Evolutionary conservation across 2,113 vertebrate genomes (phyloP).

Genomic region (Tetrao urogallus): DNA sequence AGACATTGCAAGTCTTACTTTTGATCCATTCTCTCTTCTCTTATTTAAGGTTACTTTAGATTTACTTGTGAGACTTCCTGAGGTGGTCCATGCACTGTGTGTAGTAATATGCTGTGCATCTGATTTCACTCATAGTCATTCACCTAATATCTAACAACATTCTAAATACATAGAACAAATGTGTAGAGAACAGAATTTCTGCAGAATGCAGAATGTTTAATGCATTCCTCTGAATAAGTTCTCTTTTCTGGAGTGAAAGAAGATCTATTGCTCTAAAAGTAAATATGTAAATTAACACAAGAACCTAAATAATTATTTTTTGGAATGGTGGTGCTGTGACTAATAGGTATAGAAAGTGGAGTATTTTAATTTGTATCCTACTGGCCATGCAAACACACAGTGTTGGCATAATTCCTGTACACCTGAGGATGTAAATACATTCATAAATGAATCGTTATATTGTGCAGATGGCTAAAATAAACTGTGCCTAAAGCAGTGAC

Average conservation of each 20-base stretch:
- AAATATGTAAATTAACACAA: not conserved
- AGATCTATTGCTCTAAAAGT: fast-evolving
- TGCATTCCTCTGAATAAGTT: not conserved
- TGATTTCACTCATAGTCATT: not conserved
- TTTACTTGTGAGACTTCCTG: not conserved
- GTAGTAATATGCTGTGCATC: not conserved
- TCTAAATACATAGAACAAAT: not conserved
- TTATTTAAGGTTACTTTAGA: not conserved
- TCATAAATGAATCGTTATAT: not conserved
- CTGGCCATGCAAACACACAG: fast-evolving
- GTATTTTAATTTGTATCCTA: fast-evolving
- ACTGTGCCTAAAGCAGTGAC: not conserved
- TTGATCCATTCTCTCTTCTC: not conserved
- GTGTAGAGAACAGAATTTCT: not conserved
- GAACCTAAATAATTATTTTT: not conserved
- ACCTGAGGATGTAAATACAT: not conserved
- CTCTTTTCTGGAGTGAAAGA: not conserved
- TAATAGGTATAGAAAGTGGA: fast-evolving
- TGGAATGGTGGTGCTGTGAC: not conserved
- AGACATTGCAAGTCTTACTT: not conserved
- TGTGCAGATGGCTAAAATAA: no score
- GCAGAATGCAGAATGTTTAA: no score
- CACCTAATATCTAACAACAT: not conserved
- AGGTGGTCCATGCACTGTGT: not conserved
- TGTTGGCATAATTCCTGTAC: not conserved